Conservation (phyloP, 2,113 vertebrate species). For the Heterotilapia buettikoferi region DNA sequence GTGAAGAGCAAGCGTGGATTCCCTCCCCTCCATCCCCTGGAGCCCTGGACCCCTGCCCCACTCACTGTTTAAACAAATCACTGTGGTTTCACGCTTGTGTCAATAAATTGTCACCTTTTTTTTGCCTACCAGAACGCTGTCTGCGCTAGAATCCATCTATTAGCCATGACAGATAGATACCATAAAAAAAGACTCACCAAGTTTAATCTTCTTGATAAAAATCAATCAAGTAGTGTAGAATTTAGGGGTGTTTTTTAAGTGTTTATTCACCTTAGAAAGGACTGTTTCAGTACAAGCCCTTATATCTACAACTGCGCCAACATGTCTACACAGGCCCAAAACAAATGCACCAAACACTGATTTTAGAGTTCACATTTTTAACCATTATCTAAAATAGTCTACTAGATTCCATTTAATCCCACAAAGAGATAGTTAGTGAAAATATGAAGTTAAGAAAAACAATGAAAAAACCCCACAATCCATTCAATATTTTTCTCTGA, state of each 20-base stretch:
- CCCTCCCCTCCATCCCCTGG: too few relatives aligned
- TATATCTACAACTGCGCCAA: neutral
- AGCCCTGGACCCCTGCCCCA: neutral
- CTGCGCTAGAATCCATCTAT: neutral
- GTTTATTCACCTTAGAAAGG: neutral
- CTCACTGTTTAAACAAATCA: neutral
- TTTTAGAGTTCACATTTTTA: neutral
- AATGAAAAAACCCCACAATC: neutral
- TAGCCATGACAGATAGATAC: neutral
- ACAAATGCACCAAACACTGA: neutral
- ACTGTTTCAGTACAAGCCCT: neutral
- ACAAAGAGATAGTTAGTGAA: neutral
- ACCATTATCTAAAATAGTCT: neutral
- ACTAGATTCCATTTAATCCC: neutral
- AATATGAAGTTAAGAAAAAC: neutral
- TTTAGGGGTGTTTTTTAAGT: neutral
- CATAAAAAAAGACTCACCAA: too few relatives aligned
- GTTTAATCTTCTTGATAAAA: neutral
- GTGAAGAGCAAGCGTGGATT: too few relatives aligned
- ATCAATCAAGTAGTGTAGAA: neutral
- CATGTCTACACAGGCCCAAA: neutral
- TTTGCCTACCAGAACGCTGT: neutral
- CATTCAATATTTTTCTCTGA: neutral
- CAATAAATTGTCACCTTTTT: neutral
- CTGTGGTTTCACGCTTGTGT: neutral